These are phyloP conservation scores for Crotalus helleri DNA, from an alignment of 2,113 vertebrate genomes.

Conservation along the genomic window DNA sequence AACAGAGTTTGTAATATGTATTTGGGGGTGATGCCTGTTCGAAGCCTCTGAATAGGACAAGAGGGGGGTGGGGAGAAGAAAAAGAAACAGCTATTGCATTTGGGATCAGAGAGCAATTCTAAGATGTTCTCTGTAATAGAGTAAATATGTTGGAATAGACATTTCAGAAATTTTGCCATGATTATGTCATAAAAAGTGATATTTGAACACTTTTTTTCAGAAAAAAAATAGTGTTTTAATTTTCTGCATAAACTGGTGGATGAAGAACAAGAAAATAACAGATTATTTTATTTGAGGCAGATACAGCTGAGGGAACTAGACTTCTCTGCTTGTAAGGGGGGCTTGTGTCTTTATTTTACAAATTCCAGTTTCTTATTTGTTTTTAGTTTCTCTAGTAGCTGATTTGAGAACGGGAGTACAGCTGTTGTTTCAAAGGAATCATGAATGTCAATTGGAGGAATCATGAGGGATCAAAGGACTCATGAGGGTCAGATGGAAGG, in stretches of 20 bases:
- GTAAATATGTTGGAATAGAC: neutral
- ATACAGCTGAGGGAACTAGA: neutral
- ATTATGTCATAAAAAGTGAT: neutral
- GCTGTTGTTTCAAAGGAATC: neutral
- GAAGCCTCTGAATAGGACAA: neutral
- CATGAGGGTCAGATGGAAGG: neutral
- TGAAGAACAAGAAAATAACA: neutral
- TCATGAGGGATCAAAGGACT: neutral
- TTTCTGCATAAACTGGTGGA: neutral
- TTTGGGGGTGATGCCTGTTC: neutral
- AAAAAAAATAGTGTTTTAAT: neutral
- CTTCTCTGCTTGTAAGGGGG: neutral
- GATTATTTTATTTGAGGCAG: neutral
- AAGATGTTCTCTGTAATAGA: neutral
- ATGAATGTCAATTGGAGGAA: no score
- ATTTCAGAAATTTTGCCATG: neutral
- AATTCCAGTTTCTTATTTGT: neutral
- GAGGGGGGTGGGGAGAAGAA: neutral
- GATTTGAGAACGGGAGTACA: neutral
- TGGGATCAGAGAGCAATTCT: neutral
- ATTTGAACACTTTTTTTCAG: neutral
- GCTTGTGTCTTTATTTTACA: neutral
- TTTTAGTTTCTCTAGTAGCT: neutral
- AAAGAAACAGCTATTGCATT: neutral
- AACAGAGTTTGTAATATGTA: neutral